These are phyloP conservation scores for Nannoperca obscura DNA, from an alignment of 2,797 vertebrate species.

Conservation along the genomic window DNA sequence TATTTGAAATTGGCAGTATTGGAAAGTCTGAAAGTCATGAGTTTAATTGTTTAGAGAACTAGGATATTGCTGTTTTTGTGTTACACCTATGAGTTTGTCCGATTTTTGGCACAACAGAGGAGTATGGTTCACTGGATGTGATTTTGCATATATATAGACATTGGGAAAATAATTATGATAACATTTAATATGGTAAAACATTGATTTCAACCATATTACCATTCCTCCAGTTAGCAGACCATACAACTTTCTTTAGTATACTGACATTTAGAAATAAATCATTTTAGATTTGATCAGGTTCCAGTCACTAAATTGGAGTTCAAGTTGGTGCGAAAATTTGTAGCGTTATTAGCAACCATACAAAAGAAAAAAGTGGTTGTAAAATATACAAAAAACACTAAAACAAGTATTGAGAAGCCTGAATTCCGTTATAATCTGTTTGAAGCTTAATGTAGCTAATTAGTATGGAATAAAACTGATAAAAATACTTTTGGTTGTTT, in stretches of 20 bases:
- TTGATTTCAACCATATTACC: too few relatives aligned
- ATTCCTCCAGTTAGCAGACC: too few relatives aligned
- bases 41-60: conserved; percentile 24
- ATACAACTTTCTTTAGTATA: too few relatives aligned
- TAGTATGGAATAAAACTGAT: too few relatives aligned
- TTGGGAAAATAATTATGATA: too few relatives aligned
- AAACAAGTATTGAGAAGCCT: neutral
- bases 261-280: too few relatives aligned
- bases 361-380: neutral
- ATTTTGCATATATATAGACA: too few relatives aligned
- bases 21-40: conserved; percentile 24
- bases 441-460: neutral
- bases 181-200: too few relatives aligned
- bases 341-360: neutral
- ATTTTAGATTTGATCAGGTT: neutral
- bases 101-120: neutral
- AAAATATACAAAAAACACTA: neutral
- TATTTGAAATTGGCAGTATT: conserved; percentile 28
- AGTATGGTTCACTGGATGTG: neutral
- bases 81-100: conserved; percentile 11
- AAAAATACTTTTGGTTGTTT: neutral
- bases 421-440: neutral
- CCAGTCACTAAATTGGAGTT: neutral
- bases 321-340: neutral
- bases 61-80: neutral